Evolutionary conservation across 1,140 invertebrate genomes (phyloP), one percentile per base, ranked within the genome.

Genomic region (Tigriopus japonicus): DNA sequence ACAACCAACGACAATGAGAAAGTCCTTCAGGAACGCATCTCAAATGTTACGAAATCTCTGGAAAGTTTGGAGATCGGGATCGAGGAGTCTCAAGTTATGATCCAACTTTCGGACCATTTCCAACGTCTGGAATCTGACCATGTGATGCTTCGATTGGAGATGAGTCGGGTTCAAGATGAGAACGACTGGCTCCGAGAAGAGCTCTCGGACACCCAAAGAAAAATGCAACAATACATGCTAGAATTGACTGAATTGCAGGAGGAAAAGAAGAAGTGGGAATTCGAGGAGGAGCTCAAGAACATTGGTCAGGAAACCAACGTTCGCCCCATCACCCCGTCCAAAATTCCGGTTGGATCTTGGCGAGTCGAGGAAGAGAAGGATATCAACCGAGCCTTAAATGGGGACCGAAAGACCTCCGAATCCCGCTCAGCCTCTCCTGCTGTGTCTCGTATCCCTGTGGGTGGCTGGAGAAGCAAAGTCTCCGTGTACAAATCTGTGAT

Each of bases 171-270:
- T 5, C 43, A 35, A 24, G 59, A 61, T 53, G 59, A 61, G 51
- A 61, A 61, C 45, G 59, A 61, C 14, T 61, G 59, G 59, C 51
- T 61, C 15, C 45, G 59, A 28, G 59, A 61, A 40, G 59, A 61
- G 49, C 59, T 61, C n/a, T 19, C 15, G 21, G 59, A 61, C 21
- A 61, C 59, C 23, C 43, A 61, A 55, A 52, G 45, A 40, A 53
- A 51, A 49, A 23, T 61, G 53, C 19, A 61, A 40, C 49, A 61
- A 24, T 49, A 49, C 35, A 17, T 55, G 13, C 7, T 19, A 6
- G 45, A 51, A 35, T 21, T 61, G 43, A 52, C 43, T 15, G 49
- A 53, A 42, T 40, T 61, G 13, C 43, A 53, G 10, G 24, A 51
- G 28, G 59, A 61, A 35, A 54, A 49, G 19, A 19, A 23, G 10